Base-by-base conservation (phyloP, 2,797 vertebrate genomes). In the Sebastes cheni region DNA sequence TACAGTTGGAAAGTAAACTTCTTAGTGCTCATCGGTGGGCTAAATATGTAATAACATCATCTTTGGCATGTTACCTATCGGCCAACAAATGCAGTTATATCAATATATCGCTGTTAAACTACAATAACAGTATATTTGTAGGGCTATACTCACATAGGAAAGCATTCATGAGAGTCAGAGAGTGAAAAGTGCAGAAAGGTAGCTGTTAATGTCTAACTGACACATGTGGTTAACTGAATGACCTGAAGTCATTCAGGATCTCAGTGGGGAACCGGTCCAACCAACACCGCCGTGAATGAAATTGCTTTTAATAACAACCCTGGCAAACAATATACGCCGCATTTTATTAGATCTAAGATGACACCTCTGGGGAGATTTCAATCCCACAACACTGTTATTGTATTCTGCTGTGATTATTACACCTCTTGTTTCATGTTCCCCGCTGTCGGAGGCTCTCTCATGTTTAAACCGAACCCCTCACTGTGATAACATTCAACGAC, bases 341-440 rank as follows among this genome's bases (percentile, higher is more conserved):
- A 30, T 67, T 76, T 86, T 75, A 86, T 83, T 72, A 66, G 65
- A 79, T 78, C 58, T 54, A 77, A 77, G 52, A 30, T 50, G 78
- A 85, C 76, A 62, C 75, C 71, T 80, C 59, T 18, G 12, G 75
- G 73, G 72, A 77, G 77, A 82, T 77, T 79, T 84, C 82, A 73
- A 61, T 75, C 84, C 78, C 78, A 42, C 62, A 46, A 65, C 55
- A 1, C 30, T 1, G 25, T 39, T 60, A 79, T 56, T 50, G 66
- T 67, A 18, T 54, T 81, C 67, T 62, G 74, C 59, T 82, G 83
- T 75, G 81, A 77, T 90, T 81, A 80, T 61, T 56, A 60, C 46
- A 22, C 68, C 29, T 62, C 46, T 54, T 34, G 55, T 61, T 30
- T 74, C 29, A 42, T 80, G 68, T 73, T 70, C 67, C 50, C 67